Evolutionary conservation across 1,140 invertebrate species (phyloP).

Genomic region (Heliconius congener): DNA sequence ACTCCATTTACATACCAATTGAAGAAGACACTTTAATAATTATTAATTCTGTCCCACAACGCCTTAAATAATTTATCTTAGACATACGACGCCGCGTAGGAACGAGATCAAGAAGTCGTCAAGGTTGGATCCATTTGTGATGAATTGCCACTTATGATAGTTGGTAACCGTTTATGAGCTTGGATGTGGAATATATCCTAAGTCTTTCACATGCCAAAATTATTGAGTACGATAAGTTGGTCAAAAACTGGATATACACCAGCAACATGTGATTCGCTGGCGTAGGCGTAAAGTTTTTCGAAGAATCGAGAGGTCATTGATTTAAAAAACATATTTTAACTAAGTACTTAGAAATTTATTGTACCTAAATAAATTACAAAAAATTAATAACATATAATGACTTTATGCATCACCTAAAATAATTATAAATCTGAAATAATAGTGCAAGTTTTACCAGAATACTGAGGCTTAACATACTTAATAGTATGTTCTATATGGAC

Average conservation of each 20-base stretch:
- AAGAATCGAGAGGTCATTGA: slow-evolving; percentile 70
- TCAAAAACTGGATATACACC: background rate
- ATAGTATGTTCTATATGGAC: slow-evolving; percentile 66
- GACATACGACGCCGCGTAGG: slow-evolving; percentile 68
- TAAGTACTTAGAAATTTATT: background rate
- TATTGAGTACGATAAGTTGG: background rate
- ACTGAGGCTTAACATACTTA: no score
- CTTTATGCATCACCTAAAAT: background rate
- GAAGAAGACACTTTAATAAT: slow-evolving; percentile 30
- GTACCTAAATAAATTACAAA: no score
- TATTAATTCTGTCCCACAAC: slow-evolving; percentile 37
- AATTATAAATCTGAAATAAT: background rate
- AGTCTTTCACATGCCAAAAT: background rate
- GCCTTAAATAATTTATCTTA: slow-evolving; percentile 55
- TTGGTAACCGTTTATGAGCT: slow-evolving; percentile 18
- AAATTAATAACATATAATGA: background rate
- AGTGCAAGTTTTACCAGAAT: background rate
- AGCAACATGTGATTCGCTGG: background rate
- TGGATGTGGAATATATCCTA: background rate
- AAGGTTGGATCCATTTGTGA: slow-evolving; percentile 78
- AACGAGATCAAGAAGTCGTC: slow-evolving; percentile 73
- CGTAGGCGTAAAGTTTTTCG: slow-evolving; percentile 65
- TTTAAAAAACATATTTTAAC: slow-evolving; percentile 48
- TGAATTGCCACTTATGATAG: slow-evolving; percentile 63
- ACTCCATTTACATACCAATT: slow-evolving; percentile 21